Conservation (phyloP, 2,888 invertebrate genomes). For the Choristoneura rosaceana region DNA sequence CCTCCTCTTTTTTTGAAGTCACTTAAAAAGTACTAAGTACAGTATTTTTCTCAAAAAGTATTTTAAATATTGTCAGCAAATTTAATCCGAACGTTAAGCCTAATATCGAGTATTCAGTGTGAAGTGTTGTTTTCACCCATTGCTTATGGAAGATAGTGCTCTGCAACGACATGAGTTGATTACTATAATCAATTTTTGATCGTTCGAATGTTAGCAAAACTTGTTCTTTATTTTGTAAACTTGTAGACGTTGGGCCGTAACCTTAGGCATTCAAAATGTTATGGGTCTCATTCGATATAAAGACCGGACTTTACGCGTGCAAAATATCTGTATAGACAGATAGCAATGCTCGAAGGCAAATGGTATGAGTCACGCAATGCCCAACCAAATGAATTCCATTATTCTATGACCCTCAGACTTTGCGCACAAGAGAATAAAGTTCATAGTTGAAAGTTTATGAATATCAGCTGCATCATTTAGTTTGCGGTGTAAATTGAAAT, state of each 20-base stretch:
- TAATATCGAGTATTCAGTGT: not conserved
- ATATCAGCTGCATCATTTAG: not conserved
- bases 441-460: not conserved
- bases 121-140: too few relatives aligned
- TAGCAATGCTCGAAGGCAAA: conserved; percentile 12
- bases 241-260: not conserved
- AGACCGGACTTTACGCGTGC: conserved; percentile 34
- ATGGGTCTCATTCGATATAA: conserved; percentile 18
- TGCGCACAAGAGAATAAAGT: not conserved
- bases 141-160: too few relatives aligned
- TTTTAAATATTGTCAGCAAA: too few relatives aligned
- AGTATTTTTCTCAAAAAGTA: too few relatives aligned
- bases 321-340: conserved; percentile 23
- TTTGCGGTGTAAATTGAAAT: conserved; percentile 37
- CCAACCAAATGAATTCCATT: not conserved
- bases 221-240: conserved; percentile 1
- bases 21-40: too few relatives aligned
- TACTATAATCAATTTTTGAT: not conserved
- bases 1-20: too few relatives aligned
- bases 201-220: not conserved
- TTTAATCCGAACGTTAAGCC: too few relatives aligned
- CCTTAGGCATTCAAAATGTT: conserved; percentile 10
- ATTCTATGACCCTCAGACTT: not conserved
- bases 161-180: too few relatives aligned
- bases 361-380: conserved; percentile 38